Conservation (phyloP, 2,888 invertebrate genomes). For the Acanthacorydalis orientalis region DNA sequence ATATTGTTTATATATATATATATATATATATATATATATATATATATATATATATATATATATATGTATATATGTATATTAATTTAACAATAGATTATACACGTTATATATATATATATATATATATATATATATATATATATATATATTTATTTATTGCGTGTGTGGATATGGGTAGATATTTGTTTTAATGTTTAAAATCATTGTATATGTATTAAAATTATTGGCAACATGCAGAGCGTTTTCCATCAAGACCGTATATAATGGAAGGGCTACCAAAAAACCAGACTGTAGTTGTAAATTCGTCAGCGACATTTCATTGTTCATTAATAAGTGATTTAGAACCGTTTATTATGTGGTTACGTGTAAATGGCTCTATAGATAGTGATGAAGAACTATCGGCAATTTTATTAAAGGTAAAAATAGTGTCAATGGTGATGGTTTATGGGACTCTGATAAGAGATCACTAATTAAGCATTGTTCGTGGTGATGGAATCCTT, state of each 20-base stretch:
- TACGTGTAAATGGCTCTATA: constrained; percentile 29
- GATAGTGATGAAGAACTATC: too few species aligned
- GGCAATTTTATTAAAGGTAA: too few species aligned
- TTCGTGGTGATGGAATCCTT: too few species aligned
- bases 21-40: not conserved
- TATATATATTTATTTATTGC: too few species aligned
- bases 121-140: not conserved
- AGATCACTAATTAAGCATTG: too few species aligned
- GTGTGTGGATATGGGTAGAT: not conserved
- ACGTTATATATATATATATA: not conserved
- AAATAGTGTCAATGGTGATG: too few species aligned
- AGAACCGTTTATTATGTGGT: constrained; percentile 69
- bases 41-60: not conserved
- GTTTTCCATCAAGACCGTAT: constrained; percentile 70
- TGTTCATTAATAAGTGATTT: constrained; percentile 71
- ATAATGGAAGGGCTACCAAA: constrained; percentile 65
- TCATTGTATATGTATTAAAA: not conserved
- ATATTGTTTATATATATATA: not conserved
- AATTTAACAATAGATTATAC: not conserved
- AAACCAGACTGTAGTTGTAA: constrained; percentile 61
- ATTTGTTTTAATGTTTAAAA: not conserved
- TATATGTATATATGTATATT: not conserved
- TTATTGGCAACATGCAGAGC: constrained; percentile 36
- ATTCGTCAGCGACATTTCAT: constrained; percentile 52
- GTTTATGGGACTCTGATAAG: too few species aligned